Evolutionary conservation across 2,797 vertebrate genomes (phyloP), one percentile per base, ranked within the genome.

Genomic region (Otolemur crassicaudatus): DNA sequence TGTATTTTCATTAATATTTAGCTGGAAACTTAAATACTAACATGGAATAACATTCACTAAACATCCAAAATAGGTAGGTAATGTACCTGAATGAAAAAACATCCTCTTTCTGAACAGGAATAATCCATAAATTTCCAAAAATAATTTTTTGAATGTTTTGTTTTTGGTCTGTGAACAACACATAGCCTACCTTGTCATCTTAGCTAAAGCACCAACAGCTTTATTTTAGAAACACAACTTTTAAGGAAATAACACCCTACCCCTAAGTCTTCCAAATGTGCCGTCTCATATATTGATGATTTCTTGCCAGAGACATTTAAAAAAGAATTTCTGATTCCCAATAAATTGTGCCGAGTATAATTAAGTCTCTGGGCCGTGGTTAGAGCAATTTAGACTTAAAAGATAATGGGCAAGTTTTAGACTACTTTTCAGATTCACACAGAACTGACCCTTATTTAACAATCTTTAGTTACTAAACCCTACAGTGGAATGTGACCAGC

Each of bases 31-130:
- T 88, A 93, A 81, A 87, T 37, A 60, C 14, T 87, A 95, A 76
- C 22, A 75, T 2, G 16, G n/a, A 70, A 79, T 53, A 87, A 72
- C 37, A 94, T 69, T 85, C 80, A 90, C 75, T 58, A 63, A 89
- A 40, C 19, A 65, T 37, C 70, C 61, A 22, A 86, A 94, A 93
- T 69, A 58, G 37, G 31, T 29, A 73, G 43, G 37, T 31, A 95
- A 91, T 19, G 58, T 53, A 61, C 25, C 34, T 80, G 17, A 89
- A 95, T 37, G 43, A 93, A 96, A 88, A 88, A 92, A 63, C 69
- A 94, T 9, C 11, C 69, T 90, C 67, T 87, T 37, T 90, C 63
- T 58, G 43, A 93, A 85, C 25, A 89, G 0, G 6, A 67, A 92
- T 61, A 92, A 94, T 69, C 31, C 60, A 87, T 56, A 90, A 31